phyloP scores from a whole-genome alignment of 2,113 vertebrate genomes.

The Phaethornis superciliosus region DNA sequence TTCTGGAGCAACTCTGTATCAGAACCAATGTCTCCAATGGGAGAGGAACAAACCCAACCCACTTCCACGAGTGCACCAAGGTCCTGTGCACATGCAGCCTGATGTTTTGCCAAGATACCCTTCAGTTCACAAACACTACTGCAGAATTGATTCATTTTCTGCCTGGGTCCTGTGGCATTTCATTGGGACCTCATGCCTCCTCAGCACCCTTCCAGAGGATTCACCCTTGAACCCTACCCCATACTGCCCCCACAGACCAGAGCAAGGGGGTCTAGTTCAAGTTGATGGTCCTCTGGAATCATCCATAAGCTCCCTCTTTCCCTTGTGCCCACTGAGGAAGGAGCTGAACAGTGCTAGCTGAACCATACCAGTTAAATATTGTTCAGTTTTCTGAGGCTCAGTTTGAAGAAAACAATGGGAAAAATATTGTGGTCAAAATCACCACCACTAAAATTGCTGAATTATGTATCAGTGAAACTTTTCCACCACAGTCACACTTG shows the following conservation, averaged over 20 bases:
- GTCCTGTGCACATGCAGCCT: background rate
- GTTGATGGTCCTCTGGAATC: background rate
- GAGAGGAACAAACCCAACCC: background rate
- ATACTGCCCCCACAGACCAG: rapidly evolving
- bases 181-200: background rate
- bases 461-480: slow-evolving; percentile 7
- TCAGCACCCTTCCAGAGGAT: background rate
- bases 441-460: slow-evolving; percentile 42
- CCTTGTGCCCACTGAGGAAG: background rate
- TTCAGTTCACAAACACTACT: background rate
- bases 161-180: background rate
- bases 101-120: background rate
- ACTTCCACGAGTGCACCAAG: background rate
- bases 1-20: background rate
- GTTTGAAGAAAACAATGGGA: background rate
- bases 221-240: background rate
- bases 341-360: background rate
- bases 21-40: background rate
- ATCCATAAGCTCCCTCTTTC: background rate
- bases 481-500: slow-evolving; percentile 4
- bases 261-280: background rate
- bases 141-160: background rate
- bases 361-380: background rate
- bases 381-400: background rate
- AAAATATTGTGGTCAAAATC: slow-evolving; percentile 1